Conservation (phyloP, 2,113 vertebrate genomes). For the Clarias batrachus region DNA sequence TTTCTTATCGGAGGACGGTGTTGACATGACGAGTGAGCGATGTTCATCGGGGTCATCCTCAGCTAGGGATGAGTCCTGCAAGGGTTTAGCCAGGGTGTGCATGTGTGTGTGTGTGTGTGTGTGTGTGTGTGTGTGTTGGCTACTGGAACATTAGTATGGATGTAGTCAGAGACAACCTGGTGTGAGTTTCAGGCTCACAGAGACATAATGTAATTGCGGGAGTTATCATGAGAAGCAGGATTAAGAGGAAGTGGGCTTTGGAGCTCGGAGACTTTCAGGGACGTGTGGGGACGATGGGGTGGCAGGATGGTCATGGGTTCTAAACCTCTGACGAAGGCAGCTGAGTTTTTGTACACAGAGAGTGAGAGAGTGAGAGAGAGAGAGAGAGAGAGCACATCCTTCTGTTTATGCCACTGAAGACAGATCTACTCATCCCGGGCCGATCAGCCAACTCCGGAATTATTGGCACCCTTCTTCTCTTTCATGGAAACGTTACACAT, state of each 20-base stretch:
- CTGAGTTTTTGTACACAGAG: neutral
- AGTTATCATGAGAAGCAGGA: constrained; percentile 35
- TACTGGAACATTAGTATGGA: constrained; percentile 59
- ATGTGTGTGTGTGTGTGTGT: constrained; percentile 28
- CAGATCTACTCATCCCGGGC: constrained; percentile 6
- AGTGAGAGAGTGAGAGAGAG: neutral
- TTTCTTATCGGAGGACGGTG: constrained; percentile 57
- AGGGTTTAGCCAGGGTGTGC: neutral
- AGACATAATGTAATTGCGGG: neutral
- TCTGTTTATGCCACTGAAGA: neutral
- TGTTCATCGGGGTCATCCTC: constrained; percentile 10
- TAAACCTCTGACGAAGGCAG: constrained; percentile 59
- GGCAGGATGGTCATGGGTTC: constrained; percentile 65
- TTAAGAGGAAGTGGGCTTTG: constrained; percentile 38
- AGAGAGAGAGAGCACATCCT: constrained; percentile 37
- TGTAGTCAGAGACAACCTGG: constrained; percentile 35
- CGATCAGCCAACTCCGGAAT: neutral
- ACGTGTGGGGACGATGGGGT: neutral
- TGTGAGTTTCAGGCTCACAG: neutral
- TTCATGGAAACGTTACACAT: neutral
- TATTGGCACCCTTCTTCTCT: neutral
- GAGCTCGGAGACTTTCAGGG: constrained; percentile 44
- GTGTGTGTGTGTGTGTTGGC: constrained; percentile 1
- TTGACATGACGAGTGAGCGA: constrained; percentile 55
- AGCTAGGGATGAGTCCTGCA: neutral